Conservation (phyloP, 2,888 invertebrate genomes). For the Drosophila emarginata region DNA sequence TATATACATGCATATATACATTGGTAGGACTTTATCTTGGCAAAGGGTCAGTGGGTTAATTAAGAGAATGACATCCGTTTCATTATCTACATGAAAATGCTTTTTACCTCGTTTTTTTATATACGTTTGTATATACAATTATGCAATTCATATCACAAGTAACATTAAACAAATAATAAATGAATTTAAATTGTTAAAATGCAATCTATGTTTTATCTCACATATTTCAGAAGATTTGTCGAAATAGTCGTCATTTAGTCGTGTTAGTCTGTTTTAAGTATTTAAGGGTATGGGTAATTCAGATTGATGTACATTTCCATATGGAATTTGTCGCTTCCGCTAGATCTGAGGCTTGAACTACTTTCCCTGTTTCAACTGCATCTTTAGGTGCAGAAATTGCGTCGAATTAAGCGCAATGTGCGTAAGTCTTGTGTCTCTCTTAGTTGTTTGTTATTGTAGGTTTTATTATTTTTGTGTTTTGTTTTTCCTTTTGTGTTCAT, state of each 20-base stretch:
- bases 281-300: constrained; percentile 28
- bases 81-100: constrained; percentile 8
- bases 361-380: constrained; percentile 30
- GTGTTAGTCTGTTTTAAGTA: neutral
- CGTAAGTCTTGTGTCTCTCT: constrained; percentile 45
- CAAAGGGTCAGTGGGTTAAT: constrained; percentile 7
- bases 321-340: constrained; percentile 6
- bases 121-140: too few relatives aligned
- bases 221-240: too few relatives aligned
- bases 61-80: neutral
- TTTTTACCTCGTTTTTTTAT: neutral
- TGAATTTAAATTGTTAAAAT: too few relatives aligned
- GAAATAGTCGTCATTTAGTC: too few relatives aligned
- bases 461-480: constrained; percentile 26
- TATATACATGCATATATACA: neutral
- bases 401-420: constrained; percentile 67
- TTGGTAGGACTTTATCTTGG: neutral
- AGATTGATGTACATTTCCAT: neutral
- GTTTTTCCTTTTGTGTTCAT: constrained; percentile 28
- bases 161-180: too few relatives aligned
- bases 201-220: too few relatives aligned
- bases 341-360: neutral
- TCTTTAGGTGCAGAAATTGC: constrained; percentile 55
- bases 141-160: too few relatives aligned
- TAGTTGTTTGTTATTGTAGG: neutral